Evolutionary conservation across 1,140 invertebrate genomes (phyloP), one percentile per base, ranked within the genome.

Genomic region (Drosophila melanica): DNA sequence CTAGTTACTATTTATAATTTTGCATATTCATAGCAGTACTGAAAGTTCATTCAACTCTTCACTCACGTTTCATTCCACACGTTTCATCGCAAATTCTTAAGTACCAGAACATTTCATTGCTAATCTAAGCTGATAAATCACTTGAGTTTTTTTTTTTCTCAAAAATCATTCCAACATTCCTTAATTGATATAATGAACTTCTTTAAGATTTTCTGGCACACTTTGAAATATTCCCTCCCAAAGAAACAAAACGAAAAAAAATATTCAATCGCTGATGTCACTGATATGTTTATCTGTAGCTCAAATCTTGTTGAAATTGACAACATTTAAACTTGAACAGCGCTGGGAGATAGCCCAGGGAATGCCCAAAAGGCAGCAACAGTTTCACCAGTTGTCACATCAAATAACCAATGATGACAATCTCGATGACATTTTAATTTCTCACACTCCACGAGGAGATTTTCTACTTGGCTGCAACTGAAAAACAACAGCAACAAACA

Each of bases 401-500:
- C 81, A 77, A 51, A 79, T 85, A 76, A 79, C 65, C 81, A 51
- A 69, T 75, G 73, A 87, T 71, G 90, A 91, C 90, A 91, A 91
- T 91, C 90, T 91, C 76, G 81, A 90, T 91, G 90, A 91, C 90
- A 90, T 90, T 91, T 91, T 91, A 91, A 91, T 87, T 89, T 89
- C 79, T 89, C 79, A 89, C 82, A 86, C 70, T 60, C 70, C 39
- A 18, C 50, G 45, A 78, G 51, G 70, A 75, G 74, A 82, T 90
- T 90, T 90, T 90, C 87, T 84, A 90, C 84, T 84, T 90, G 87
- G 89, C 79, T 39, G 79, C 68, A 77, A 64, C 79, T 60, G 59
- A 68, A 73, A 78, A 79, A 35, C 30, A 68, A 53, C 27, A 53
- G 77, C 79, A 75, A 86, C 64, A 79, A 67, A 76, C 68, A 81